phyloP scores from a whole-genome alignment of 2,113 vertebrate species.

The Recurvirostra avosetta region DNA sequence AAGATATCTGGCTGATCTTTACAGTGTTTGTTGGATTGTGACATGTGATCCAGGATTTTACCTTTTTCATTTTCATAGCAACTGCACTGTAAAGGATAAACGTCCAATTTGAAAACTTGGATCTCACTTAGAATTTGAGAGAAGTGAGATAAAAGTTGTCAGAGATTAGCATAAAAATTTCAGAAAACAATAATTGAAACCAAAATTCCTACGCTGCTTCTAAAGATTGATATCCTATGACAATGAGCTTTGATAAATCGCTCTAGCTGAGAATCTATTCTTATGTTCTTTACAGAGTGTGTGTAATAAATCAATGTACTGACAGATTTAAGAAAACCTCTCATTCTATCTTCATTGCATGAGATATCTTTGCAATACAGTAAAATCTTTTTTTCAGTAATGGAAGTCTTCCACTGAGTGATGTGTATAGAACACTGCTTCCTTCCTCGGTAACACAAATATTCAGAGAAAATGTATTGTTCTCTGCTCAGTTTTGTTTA shows the following conservation, averaged over 20 bases:
- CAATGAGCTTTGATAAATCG: slow-evolving; percentile 2
- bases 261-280: slow-evolving; percentile 18
- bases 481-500: slow-evolving; percentile 17
- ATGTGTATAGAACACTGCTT: background rate
- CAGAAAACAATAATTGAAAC: slow-evolving; percentile 42
- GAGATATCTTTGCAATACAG: slow-evolving; percentile 12
- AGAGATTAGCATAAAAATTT: slow-evolving; percentile 1
- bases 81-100: background rate
- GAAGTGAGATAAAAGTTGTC: background rate
- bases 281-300: slow-evolving; percentile 7
- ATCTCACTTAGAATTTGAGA: background rate
- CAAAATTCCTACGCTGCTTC: background rate
- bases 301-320: slow-evolving; percentile 21
- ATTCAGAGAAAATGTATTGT: background rate
- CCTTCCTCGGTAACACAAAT: slow-evolving; percentile 3
- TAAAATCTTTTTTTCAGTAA: slow-evolving; percentile 7
- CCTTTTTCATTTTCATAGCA: background rate
- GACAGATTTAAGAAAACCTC: slow-evolving; percentile 61
- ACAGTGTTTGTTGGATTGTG: background rate
- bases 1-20: background rate
- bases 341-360: slow-evolving; percentile 25
- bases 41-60: background rate
- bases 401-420: slow-evolving; percentile 18
- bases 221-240: slow-evolving; percentile 47
- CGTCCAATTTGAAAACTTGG: background rate